Percentiles rank a stretch among this genome's conserved stretches.
phyloP scores from a whole-genome alignment of 2,888 invertebrate genomes.

The Stramonita haemastoma region DNA sequence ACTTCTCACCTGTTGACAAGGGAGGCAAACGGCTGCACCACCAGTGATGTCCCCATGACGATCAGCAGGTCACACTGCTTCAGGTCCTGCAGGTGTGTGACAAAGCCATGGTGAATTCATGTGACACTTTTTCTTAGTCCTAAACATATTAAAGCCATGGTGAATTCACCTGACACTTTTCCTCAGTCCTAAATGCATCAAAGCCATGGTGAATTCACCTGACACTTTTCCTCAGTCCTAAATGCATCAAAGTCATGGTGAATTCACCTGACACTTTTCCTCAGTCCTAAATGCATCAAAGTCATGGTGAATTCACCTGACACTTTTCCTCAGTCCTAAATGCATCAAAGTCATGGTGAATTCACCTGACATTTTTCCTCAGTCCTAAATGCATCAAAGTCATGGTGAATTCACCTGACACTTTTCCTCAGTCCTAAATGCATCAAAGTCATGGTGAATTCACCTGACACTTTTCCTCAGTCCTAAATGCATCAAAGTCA shows the following conservation, averaged over 20 bases:
- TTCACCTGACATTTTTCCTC: neutral
- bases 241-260: neutral
- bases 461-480: neutral
- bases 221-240: neutral
- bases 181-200: neutral
- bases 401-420: neutral
- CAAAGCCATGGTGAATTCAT: neutral
- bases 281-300: neutral
- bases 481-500: neutral
- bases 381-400: neutral
- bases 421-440: neutral
- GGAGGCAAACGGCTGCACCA: conserved; percentile 96
- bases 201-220: too few species aligned
- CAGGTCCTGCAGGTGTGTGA: conserved; percentile 83
- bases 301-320: neutral
- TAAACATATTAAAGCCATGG: neutral
- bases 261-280: too few species aligned
- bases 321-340: neutral
- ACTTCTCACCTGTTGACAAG: conserved; percentile 76
- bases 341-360: neutral
- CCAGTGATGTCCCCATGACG: conserved; percentile 95
- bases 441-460: neutral
- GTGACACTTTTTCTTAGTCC: neutral
- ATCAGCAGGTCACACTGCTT: conserved; percentile 92
- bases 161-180: neutral